Evolutionary conservation across 2,113 vertebrate genomes (phyloP).

Genomic region (Bos javanicus): DNA sequence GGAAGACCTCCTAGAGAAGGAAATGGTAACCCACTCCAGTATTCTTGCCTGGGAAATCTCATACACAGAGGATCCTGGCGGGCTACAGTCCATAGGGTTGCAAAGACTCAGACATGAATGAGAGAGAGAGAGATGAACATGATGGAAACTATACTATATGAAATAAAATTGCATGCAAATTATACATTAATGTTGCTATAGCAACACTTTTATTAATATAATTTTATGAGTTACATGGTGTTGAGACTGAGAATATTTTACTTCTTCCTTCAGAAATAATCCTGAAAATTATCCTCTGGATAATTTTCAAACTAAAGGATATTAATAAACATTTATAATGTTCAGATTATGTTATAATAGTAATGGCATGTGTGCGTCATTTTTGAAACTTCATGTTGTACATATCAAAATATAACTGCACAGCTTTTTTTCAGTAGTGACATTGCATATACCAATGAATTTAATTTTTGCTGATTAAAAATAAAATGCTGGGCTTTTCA

Average conservation of each 20-base stretch:
- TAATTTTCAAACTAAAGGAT: neutral
- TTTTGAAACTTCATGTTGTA: neutral
- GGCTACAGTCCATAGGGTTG: neutral
- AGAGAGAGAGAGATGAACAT: neutral
- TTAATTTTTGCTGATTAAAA: conserved; percentile 67
- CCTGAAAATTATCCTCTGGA: neutral
- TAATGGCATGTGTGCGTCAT: neutral
- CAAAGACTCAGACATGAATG: neutral
- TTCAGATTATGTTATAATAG: neutral
- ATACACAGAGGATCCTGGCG: accelerated
- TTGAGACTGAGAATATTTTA: neutral
- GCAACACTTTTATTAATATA: neutral
- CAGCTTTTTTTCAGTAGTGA: neutral
- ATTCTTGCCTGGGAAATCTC: neutral
- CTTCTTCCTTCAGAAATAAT: neutral
- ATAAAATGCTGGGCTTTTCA: conserved; percentile 59
- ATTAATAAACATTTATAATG: neutral
- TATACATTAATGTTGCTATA: neutral
- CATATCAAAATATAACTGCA: neutral
- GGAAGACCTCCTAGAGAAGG: neutral
- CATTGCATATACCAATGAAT: neutral
- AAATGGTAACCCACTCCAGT: neutral
- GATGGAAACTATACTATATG: neutral
- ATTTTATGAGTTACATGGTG: neutral
- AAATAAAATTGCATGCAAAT: neutral